Base-by-base conservation (phyloP, 2,797 vertebrate species). In the Oryzias dopingdopingensis region DNA sequence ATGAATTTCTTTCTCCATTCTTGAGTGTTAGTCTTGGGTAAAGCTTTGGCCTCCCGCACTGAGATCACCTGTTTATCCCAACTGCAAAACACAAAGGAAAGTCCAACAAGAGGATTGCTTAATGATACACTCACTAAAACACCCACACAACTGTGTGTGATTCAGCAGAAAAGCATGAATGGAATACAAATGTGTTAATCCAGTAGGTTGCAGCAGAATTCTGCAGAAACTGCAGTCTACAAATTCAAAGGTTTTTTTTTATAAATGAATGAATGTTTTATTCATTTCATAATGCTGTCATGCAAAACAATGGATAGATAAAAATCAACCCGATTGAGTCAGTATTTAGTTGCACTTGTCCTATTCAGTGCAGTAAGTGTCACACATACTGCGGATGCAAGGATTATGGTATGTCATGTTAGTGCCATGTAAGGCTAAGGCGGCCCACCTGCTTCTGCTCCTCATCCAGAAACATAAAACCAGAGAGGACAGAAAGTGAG, bases 1-100 rank as follows among this genome's bases (percentile, higher is more conserved):
- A 99, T 95, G 79, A 86, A 97, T 80, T 96, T 98, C 89, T 93
- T 92, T 90, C 87, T 95, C 97, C 96, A 98, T 65, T 93, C 93
- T 71, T 24, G 65, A 59, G 77, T 90, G 66, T 89, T 89, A 72
- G 82, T 88, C 82, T 92, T 96, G 26, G 93, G 92, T 49, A 97
- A 48, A 78, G 92, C 88, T 90, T 79, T 93, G 80, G 92, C 96
- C 83, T 96, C 93, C 72, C 96, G 93, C 72, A 99, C 86, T 56
- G 96, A 98, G 87, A 99, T 96, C 75, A 98, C 91, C 4, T 91
- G 80, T 66, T 72, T 90, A 42, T 84, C 92, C 96, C 97, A 99
- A 56, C 96, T 99, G 79, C 4, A 57, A 59, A 72, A 80, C 47
- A 81, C 46, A 56, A 12, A 49, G 44, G 52, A 43, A 45, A 37